These are phyloP conservation scores for Ailuropoda melanoleuca DNA, from an alignment of 2,113 vertebrate species.

Conservation along the genomic window DNA sequence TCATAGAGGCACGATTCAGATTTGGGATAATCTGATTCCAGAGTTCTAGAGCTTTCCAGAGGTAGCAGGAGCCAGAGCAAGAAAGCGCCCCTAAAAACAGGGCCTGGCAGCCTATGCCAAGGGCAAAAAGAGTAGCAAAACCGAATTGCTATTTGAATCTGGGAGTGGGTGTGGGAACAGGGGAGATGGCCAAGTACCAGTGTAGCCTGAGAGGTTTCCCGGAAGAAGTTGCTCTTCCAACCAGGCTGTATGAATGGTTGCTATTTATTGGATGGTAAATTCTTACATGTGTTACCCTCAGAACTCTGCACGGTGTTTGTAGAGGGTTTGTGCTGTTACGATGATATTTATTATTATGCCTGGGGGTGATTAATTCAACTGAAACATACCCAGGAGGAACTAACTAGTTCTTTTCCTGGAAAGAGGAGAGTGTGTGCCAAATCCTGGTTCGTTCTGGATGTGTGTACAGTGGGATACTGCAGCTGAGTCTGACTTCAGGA, in stretches of 20 bases:
- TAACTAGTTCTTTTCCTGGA: not conserved
- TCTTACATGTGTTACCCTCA: not conserved
- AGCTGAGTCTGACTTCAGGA: conserved; percentile 42
- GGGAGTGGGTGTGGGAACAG: not conserved
- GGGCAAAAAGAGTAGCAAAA: not conserved
- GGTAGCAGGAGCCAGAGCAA: not conserved
- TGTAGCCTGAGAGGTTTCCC: not conserved
- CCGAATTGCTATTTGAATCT: not conserved
- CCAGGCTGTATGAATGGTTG: not conserved
- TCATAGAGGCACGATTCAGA: not conserved
- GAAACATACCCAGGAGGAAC: not conserved
- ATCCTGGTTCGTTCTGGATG: conserved; percentile 16
- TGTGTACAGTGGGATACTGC: not conserved
- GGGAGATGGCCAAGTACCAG: not conserved
- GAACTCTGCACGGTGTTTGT: not conserved
- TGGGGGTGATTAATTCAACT: conserved; percentile 23
- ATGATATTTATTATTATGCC: conserved; percentile 20
- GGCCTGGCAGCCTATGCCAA: not conserved
- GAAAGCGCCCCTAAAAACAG: not conserved
- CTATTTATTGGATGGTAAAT: not conserved
- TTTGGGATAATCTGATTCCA: not conserved
- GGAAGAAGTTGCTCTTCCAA: not conserved
- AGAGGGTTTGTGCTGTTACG: not conserved
- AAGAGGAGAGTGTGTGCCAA: not conserved
- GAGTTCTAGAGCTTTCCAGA: not conserved